Evolutionary conservation across 1,140 invertebrate genomes (phyloP).

Genomic region (Archegozetes longisetosus): DNA sequence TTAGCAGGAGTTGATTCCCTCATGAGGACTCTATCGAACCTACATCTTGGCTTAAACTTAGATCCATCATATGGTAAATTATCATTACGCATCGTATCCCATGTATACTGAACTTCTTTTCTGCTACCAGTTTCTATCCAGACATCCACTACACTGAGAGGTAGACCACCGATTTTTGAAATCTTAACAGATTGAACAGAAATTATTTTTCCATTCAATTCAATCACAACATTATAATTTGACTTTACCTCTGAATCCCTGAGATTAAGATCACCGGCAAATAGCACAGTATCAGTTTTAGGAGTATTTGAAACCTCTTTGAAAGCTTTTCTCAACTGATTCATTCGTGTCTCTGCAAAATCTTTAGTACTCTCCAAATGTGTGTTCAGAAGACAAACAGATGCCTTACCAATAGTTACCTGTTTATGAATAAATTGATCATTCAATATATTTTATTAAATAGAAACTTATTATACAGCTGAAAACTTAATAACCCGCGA

Average conservation of each 20-base stretch:
- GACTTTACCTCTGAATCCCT: slow-evolving; percentile 39
- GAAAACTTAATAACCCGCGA: too few relatives aligned
- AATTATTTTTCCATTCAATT: slow-evolving; percentile 3
- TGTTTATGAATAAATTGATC: neutral
- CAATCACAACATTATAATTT: neutral
- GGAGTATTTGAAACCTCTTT: slow-evolving; percentile 25
- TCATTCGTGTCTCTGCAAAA: slow-evolving; percentile 29
- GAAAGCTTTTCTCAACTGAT: slow-evolving; percentile 35
- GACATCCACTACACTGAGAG: slow-evolving; percentile 34
- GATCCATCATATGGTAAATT: slow-evolving; percentile 25
- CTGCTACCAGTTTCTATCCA: slow-evolving; percentile 39
- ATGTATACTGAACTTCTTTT: slow-evolving; percentile 38
- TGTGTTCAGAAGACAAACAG: slow-evolving; percentile 36
- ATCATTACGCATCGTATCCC: slow-evolving; percentile 39
- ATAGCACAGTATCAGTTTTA: slow-evolving; percentile 32
- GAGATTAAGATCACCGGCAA: slow-evolving; percentile 43
- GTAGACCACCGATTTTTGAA: slow-evolving; percentile 30
- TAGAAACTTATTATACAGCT: too few relatives aligned
- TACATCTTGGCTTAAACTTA: slow-evolving; percentile 22
- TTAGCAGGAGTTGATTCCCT: slow-evolving; percentile 23
- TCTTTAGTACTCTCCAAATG: slow-evolving; percentile 43
- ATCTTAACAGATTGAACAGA: slow-evolving; percentile 26
- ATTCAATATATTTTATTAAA: neutral
- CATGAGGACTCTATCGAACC: slow-evolving; percentile 43
- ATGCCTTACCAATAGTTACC: slow-evolving; percentile 7